These are phyloP conservation scores for Lagopus leucura DNA, from an alignment of 2,113 vertebrate species.

Conservation along the genomic window DNA sequence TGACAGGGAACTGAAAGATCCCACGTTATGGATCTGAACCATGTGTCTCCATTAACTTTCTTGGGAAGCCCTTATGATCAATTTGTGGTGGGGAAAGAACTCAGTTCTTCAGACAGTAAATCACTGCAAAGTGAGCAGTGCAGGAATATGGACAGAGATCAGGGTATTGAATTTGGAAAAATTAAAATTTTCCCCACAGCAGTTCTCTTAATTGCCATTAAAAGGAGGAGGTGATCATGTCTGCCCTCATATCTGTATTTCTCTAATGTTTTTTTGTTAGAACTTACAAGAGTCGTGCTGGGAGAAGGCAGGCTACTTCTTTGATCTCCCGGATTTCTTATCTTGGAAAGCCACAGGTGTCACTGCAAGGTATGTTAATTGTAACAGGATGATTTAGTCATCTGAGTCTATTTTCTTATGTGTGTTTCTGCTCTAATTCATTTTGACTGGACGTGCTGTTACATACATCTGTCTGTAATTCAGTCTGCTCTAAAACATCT, in stretches of 20 bases:
- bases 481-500: slow-evolving; percentile 75
- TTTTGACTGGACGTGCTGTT: slow-evolving; percentile 68
- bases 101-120: not conserved
- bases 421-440: slow-evolving; percentile 64
- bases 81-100: not conserved
- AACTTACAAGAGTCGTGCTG: slow-evolving; percentile 80
- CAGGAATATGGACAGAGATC: not conserved
- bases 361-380: slow-evolving; percentile 85
- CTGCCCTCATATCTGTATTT: slow-evolving; percentile 34
- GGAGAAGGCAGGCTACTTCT: slow-evolving; percentile 87
- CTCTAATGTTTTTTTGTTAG: slow-evolving; percentile 69
- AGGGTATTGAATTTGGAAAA: not conserved
- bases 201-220: not conserved
- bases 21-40: not conserved
- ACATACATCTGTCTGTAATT: slow-evolving; percentile 79
- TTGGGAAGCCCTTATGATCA: not conserved
- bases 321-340: slow-evolving; percentile 96
- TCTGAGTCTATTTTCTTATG: slow-evolving; percentile 31
- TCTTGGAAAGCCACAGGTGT: slow-evolving; percentile 95
- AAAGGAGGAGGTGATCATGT: not conserved
- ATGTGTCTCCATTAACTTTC: not conserved
- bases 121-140: not conserved
- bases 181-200: not conserved
- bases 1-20: not conserved
- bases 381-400: slow-evolving; percentile 35